A percentile compares a stretch with the other conserved stretches of the same genome.
phyloP scores from a whole-genome alignment of 2,797 vertebrate species.

The Lacerta agilis region DNA sequence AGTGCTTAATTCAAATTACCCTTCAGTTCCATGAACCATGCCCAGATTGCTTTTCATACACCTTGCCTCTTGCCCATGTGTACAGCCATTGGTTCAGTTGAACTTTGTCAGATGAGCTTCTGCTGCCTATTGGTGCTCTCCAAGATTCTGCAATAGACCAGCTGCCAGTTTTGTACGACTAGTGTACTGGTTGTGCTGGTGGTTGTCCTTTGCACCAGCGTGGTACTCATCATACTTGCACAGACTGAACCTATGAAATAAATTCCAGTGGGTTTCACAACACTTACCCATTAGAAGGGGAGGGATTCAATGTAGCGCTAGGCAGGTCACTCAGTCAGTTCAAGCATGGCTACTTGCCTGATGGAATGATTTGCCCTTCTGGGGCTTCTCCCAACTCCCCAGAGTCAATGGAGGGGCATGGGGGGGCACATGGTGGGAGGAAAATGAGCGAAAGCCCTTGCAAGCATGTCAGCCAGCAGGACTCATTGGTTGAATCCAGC shows the following conservation, averaged over 20 bases:
- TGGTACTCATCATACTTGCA: neutral
- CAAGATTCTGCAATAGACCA: neutral
- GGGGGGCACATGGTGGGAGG: no score
- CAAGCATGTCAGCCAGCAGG: no score
- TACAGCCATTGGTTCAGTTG: neutral
- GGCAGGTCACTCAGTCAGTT: no score
- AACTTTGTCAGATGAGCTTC: neutral
- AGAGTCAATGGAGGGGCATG: no score
- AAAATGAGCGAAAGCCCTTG: no score
- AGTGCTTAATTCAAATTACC: neutral
- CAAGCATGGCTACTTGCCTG: no score
- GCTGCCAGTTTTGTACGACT: neutral
- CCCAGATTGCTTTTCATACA: neutral
- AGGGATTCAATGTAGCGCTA: no score
- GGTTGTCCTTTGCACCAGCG: neutral
- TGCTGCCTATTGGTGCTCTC: neutral
- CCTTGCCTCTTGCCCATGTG: neutral
- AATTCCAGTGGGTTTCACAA: no score
- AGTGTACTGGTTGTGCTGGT: neutral
- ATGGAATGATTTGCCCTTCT: no score
- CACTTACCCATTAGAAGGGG: no score
- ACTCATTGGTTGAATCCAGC: neutral
- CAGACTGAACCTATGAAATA: neutral
- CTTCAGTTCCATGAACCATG: neutral
- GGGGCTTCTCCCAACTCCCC: no score